phyloP scores from a whole-genome alignment of 2,797 vertebrate genomes.

The Pseudochirops corinnae region DNA sequence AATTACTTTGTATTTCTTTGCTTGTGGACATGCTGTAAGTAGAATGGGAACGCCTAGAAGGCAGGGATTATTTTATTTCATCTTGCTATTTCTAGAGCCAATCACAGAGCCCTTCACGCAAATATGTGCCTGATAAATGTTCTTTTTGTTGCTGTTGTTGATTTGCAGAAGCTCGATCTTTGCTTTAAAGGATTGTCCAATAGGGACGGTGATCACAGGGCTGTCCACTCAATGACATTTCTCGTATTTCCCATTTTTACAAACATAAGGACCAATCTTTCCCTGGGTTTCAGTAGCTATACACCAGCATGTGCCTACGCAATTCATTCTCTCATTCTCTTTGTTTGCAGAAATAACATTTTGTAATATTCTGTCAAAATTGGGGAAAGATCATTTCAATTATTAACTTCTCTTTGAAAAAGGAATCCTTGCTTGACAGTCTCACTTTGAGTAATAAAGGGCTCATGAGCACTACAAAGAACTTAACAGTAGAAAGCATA shows the following conservation, averaged over 20 bases:
- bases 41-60: neutral
- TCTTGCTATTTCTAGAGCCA: neutral
- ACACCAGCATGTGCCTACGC: neutral
- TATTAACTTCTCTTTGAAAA: constrained; percentile 57
- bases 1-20: neutral
- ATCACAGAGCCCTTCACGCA: neutral
- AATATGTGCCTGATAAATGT: neutral
- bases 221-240: neutral
- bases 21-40: neutral
- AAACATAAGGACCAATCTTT: constrained; percentile 5
- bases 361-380: constrained; percentile 20
- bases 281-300: neutral
- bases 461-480: constrained; percentile 59
- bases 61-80: neutral
- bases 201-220: neutral
- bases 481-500: constrained; percentile 26
- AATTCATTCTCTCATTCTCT: neutral
- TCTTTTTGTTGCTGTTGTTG: neutral
- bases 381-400: constrained; percentile 15
- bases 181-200: neutral
- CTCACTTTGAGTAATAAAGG: constrained; percentile 35
- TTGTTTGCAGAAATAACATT: constrained; percentile 21
- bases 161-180: neutral
- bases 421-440: constrained; percentile 29
- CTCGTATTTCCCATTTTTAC: neutral